Conservation (phyloP, 1,140 invertebrate species). For the Drosophila littoralis region DNA sequence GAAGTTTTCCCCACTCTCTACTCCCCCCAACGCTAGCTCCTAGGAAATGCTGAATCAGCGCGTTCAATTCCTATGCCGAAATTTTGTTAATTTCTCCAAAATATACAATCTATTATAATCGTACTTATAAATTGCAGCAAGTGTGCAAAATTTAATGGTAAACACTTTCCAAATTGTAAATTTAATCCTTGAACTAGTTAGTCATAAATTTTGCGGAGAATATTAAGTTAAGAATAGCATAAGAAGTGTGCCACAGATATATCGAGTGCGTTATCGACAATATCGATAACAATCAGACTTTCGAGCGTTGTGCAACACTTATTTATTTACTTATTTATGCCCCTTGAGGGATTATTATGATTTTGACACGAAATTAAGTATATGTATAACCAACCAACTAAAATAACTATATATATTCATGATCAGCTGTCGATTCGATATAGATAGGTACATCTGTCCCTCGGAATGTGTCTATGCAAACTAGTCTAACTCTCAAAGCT, state of each 20-base stretch:
- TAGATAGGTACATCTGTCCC: too few relatives aligned
- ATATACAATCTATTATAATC: slow-evolving; percentile 11
- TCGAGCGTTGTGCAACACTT: neutral
- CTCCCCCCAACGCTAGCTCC: neutral
- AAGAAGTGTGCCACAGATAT: too few relatives aligned
- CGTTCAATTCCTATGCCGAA: slow-evolving; percentile 10
- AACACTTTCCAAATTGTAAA: slow-evolving; percentile 32
- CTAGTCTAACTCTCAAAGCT: too few relatives aligned
- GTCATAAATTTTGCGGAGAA: neutral
- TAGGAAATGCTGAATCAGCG: slow-evolving; percentile 34
- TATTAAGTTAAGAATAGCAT: too few relatives aligned
- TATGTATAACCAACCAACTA: too few relatives aligned
- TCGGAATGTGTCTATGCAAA: too few relatives aligned
- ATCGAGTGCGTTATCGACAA: too few relatives aligned
- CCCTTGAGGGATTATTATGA: too few relatives aligned
- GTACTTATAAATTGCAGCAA: slow-evolving; percentile 13
- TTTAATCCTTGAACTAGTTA: slow-evolving; percentile 13
- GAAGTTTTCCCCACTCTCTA: slow-evolving; percentile 35
- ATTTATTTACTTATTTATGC: neutral
- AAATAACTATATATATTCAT: too few relatives aligned
- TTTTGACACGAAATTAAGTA: too few relatives aligned
- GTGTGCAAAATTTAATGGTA: slow-evolving; percentile 15
- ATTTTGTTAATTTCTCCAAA: slow-evolving; percentile 33
- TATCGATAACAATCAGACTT: neutral
- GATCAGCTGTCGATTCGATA: too few relatives aligned